A percentile compares a stretch with the other conserved stretches of the same genome.
phyloP scores from a whole-genome alignment of 2,797 vertebrate species.

The Apodemus agrarius region DNA sequence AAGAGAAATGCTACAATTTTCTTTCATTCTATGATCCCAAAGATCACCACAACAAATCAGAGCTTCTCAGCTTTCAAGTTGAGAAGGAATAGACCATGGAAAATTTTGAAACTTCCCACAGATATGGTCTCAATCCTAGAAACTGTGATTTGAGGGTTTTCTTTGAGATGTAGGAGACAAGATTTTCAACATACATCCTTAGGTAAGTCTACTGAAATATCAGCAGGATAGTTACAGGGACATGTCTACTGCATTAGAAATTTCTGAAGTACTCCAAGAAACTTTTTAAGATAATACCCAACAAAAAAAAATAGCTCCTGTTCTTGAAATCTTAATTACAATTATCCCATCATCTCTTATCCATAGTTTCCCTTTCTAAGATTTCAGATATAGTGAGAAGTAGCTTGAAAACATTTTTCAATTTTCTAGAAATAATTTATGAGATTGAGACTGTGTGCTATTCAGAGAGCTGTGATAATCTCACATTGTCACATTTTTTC shows the following conservation, averaged over 20 bases:
- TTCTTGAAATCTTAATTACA: conserved; percentile 1
- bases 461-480: background rate
- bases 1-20: background rate
- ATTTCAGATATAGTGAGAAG: background rate
- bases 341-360: too few species aligned
- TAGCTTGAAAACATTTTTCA: background rate
- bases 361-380: background rate
- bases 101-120: background rate
- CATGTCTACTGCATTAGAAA: background rate
- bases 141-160: background rate
- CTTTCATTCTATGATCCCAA: background rate
- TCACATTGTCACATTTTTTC: background rate
- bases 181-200: background rate
- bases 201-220: background rate
- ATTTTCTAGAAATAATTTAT: background rate
- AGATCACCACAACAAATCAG: background rate
- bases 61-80: background rate
- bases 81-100: background rate
- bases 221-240: background rate
- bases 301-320: background rate
- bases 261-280: background rate
- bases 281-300: background rate
- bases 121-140: background rate
- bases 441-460: background rate
- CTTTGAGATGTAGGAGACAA: background rate